Percentiles rank a stretch among this genome's conserved stretches.
Conservation (phyloP, 2,888 invertebrate genomes). For the Drosophila nr. medialis region DNA sequence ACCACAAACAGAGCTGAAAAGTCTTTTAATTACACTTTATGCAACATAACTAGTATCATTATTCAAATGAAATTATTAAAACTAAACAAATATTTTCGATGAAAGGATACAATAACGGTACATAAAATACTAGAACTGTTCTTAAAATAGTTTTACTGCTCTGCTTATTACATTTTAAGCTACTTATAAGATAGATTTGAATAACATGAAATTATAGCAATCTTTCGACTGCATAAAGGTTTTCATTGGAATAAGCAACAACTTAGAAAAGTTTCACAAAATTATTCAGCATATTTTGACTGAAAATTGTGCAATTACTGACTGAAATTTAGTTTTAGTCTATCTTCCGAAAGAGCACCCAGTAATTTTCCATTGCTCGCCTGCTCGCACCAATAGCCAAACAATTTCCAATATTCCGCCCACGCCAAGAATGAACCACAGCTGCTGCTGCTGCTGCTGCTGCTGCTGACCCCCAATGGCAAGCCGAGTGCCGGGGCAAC, state of each 20-base stretch:
- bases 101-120: neutral
- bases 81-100: no score
- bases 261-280: no score
- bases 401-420: slow-evolving; percentile 35
- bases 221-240: neutral
- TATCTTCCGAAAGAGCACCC: neutral
- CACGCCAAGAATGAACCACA: slow-evolving; percentile 22
- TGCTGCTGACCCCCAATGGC: slow-evolving; percentile 43
- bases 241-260: neutral
- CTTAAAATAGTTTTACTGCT: neutral
- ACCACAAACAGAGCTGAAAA: neutral
- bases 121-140: neutral
- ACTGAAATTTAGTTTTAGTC: slow-evolving; percentile 5
- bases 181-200: no score
- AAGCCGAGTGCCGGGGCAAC: slow-evolving; percentile 18
- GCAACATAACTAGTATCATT: neutral
- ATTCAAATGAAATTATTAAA: neutral
- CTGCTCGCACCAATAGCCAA: slow-evolving; percentile 4
- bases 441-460: slow-evolving; percentile 31
- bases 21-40: neutral
- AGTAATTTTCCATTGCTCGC: neutral
- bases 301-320: neutral
- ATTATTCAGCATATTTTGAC: neutral
- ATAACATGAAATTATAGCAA: no score
- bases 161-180: no score